phyloP scores from a whole-genome alignment of 2,113 vertebrate genomes.

The Terrapene triunguis region DNA sequence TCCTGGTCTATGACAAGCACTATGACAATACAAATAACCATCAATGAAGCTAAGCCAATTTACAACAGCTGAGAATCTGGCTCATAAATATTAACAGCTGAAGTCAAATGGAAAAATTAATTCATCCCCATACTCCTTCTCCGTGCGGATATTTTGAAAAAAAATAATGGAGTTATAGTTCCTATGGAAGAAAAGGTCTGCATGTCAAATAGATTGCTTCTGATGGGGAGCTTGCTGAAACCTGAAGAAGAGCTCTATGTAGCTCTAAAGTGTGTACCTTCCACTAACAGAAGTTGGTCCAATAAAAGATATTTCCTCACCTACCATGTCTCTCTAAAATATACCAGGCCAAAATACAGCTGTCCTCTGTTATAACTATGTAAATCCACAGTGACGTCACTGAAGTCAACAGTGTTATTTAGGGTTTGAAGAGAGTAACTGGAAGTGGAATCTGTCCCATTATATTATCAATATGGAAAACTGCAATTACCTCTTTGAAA shows the following conservation, averaged over 20 bases:
- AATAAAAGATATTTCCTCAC: neutral
- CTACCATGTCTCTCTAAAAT: neutral
- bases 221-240: neutral
- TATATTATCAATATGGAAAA: conserved; percentile 43
- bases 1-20: neutral
- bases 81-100: fast-evolving
- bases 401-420: conserved; percentile 16
- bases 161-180: neutral
- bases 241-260: neutral
- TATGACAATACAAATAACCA: neutral
- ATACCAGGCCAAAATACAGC: neutral
- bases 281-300: neutral
- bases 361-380: neutral
- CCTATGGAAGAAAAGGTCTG: neutral
- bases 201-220: neutral
- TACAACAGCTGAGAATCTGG: neutral
- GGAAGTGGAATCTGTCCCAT: conserved; percentile 2
- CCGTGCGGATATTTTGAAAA: neutral
- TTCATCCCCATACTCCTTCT: neutral
- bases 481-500: conserved; percentile 36
- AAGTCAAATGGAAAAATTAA: neutral
- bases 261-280: neutral
- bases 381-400: neutral
- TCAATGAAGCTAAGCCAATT: conserved; percentile 7
- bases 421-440: conserved; percentile 32